Conservation (phyloP, 2,888 invertebrate genomes). For the Nematopogon swammerdamellus region DNA sequence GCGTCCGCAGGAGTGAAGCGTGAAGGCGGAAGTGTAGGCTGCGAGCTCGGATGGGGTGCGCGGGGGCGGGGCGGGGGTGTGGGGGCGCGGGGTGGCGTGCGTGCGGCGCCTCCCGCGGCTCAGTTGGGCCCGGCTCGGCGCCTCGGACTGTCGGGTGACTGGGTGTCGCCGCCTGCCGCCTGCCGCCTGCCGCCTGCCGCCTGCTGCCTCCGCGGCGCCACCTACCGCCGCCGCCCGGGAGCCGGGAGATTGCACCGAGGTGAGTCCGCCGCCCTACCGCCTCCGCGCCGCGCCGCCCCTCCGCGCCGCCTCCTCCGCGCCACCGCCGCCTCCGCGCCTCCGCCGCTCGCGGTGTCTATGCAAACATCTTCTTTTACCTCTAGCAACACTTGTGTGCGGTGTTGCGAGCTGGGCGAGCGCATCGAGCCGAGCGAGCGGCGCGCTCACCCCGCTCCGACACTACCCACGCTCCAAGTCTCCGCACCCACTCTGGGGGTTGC, state of each 20-base stretch:
- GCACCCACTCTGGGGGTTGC: no score
- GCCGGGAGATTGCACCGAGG: constrained; percentile 6
- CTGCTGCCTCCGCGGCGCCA: constrained; percentile 14
- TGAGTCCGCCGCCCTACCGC: background rate
- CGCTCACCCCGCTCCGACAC: no score
- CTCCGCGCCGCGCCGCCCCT: background rate
- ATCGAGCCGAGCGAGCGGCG: no score
- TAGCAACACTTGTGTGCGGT: no score
- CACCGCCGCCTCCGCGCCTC: constrained; percentile 13
- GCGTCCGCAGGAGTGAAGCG: constrained; percentile 6
- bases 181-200: constrained; percentile 17
- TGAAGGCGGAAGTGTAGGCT: no score
- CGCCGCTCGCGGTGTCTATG: background rate
- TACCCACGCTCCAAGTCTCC: no score
- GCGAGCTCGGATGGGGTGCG: background rate
- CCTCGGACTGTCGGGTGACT: constrained; percentile 6
- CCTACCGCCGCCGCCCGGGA: no score
- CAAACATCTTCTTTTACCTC: background rate
- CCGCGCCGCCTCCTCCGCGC: constrained; percentile 4
- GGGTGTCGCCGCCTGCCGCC: constrained; percentile 12
- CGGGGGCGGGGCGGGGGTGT: constrained; percentile 10
- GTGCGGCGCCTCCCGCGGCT: constrained; percentile 6
- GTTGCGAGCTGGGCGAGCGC: no score
- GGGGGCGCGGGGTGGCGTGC: constrained; percentile 7
- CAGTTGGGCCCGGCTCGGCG: constrained; percentile 10